Conservation (phyloP, 2,888 invertebrate genomes). For the Phytoseiulus persimilis region DNA sequence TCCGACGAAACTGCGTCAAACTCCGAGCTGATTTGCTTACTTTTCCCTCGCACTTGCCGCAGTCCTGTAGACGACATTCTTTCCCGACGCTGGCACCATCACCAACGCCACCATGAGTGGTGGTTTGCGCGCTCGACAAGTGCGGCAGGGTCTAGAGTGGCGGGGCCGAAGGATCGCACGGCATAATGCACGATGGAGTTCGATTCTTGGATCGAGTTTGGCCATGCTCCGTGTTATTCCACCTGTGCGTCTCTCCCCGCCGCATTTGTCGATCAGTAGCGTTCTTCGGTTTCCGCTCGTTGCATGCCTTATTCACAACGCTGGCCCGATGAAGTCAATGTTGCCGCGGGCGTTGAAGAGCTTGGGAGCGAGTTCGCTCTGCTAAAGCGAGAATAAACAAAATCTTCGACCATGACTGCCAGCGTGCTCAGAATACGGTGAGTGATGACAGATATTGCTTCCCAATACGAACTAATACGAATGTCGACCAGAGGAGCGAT, state of each 20-base stretch:
- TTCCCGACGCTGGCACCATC: background rate
- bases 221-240: background rate
- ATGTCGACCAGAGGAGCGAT: background rate
- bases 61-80: background rate
- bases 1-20: background rate
- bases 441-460: background rate
- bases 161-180: background rate
- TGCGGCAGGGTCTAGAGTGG: background rate
- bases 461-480: background rate
- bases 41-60: background rate
- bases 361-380: background rate
- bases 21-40: background rate
- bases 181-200: background rate
- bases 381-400: background rate
- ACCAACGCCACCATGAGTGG: background rate
- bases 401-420: background rate
- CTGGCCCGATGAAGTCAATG: background rate
- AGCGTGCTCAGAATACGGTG: background rate
- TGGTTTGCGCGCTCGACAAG: too few relatives aligned
- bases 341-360: background rate
- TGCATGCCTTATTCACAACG: too few relatives aligned
- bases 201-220: background rate
- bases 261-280: background rate
- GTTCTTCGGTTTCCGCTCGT: background rate
- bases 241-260: background rate